A percentile compares a stretch with the other conserved stretches of the same genome.
Evolutionary conservation across 2,113 vertebrate species (phyloP).

Genomic region (Candoia aspera): DNA sequence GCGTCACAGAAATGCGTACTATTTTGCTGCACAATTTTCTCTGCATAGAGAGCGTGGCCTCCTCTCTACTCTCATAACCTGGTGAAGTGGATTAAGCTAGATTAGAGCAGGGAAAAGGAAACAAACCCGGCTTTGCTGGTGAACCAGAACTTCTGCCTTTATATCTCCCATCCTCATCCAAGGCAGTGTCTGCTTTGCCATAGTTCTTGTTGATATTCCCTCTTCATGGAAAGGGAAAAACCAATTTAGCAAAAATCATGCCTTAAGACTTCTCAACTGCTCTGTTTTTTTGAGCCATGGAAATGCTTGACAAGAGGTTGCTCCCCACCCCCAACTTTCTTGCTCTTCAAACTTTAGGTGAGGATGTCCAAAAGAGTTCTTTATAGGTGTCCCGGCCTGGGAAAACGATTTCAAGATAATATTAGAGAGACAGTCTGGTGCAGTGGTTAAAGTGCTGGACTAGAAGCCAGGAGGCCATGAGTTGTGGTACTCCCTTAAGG

Average conservation of each 20-base stretch:
- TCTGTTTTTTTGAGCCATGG: neutral
- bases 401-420: neutral
- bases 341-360: neutral
- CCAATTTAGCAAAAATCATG: neutral
- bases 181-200: neutral
- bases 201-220: neutral
- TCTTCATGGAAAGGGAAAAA: neutral
- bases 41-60: too few species aligned
- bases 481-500: too few species aligned
- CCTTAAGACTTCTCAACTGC: neutral
- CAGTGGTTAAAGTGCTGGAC: neutral
- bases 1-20: neutral
- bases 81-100: neutral
- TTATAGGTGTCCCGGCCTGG: neutral
- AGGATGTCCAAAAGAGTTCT: neutral
- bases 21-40: neutral
- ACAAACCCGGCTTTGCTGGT: neutral
- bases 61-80: neutral
- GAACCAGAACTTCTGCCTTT: neutral
- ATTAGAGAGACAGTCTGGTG: neutral
- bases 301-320: neutral
- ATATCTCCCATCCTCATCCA: neutral
- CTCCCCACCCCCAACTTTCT: too few species aligned
- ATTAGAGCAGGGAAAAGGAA: neutral
- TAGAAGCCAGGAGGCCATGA: too few species aligned